Evolutionary conservation across 1,140 invertebrate genomes (phyloP).

Genomic region (Asbolus verrucosus): DNA sequence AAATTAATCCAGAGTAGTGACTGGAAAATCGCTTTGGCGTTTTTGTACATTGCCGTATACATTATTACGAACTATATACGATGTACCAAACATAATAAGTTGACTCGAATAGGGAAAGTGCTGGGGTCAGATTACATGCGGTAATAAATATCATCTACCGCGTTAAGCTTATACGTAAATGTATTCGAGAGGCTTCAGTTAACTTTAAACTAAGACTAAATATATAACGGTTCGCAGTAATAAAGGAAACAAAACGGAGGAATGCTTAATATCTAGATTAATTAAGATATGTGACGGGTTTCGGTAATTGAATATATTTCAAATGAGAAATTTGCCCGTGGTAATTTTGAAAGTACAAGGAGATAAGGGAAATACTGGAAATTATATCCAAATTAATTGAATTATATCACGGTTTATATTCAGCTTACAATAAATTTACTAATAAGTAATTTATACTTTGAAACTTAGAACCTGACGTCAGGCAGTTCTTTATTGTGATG

Average conservation of each 20-base stretch:
- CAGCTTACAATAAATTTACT: constrained; percentile 10
- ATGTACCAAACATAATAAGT: no score
- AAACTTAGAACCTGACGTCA: constrained; percentile 3
- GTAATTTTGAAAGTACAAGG: constrained; percentile 3
- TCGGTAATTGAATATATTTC: constrained; percentile 28
- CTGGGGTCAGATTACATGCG: constrained; percentile 12
- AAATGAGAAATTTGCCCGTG: neutral
- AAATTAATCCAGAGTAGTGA: constrained; percentile 14
- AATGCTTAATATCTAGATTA: constrained; percentile 19
- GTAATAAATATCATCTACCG: constrained; percentile 12
- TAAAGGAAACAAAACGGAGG: constrained; percentile 18
- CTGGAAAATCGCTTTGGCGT: constrained; percentile 28
- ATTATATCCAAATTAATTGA: constrained; percentile 28
- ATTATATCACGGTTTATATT: constrained; percentile 5
- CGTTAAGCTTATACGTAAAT: constrained; percentile 13
- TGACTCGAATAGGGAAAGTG: constrained; percentile 28
- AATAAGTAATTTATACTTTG: constrained; percentile 23
- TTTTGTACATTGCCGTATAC: neutral
- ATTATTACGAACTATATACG: no score
- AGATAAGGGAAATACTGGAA: constrained; percentile 27
- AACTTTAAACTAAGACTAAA: constrained; percentile 1
- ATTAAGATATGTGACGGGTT: constrained; percentile 29
- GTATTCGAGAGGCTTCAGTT: neutral
- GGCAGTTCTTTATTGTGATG: neutral
- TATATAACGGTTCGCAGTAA: constrained; percentile 3